Conservation (phyloP, 1,140 invertebrate species). For the Scylla paramamosain region DNA sequence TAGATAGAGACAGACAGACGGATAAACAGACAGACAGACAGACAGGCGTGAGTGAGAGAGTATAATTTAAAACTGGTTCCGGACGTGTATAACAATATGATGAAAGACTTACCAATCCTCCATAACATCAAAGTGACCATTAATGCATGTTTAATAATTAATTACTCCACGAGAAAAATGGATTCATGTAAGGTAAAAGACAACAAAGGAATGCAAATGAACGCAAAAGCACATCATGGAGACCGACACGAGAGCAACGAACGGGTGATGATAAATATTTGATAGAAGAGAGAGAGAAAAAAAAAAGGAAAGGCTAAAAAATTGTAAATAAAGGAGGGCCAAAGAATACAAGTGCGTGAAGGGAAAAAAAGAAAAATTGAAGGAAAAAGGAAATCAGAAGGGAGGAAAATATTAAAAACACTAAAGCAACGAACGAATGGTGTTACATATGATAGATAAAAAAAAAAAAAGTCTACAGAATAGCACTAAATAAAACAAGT, state of each 20-base stretch:
- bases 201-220: slow-evolving; percentile 22
- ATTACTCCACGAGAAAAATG: not conserved
- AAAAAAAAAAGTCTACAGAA: not conserved
- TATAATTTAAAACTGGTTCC: not conserved
- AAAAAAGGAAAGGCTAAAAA: too few relatives aligned
- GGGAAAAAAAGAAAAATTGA: not conserved
- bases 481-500: too few relatives aligned
- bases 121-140: not conserved
- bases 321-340: too few relatives aligned
- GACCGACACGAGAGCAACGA: not conserved
- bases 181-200: slow-evolving; percentile 11
- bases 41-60: not conserved
- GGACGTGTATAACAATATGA: not conserved
- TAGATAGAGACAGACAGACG: not conserved
- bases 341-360: not conserved
- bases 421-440: not conserved
- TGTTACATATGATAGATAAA: not conserved
- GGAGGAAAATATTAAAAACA: not conserved
- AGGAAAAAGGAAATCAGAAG: not conserved
- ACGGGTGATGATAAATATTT: not conserved
- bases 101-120: slow-evolving; percentile 2
- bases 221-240: not conserved
- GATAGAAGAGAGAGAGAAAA: not conserved
- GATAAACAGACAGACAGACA: not conserved
- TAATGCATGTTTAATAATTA: slow-evolving; percentile 12